A percentile compares a stretch with the other conserved stretches of the same genome.
phyloP scores from a whole-genome alignment of 2,797 vertebrate species.

The Aldrovandia affinis region DNA sequence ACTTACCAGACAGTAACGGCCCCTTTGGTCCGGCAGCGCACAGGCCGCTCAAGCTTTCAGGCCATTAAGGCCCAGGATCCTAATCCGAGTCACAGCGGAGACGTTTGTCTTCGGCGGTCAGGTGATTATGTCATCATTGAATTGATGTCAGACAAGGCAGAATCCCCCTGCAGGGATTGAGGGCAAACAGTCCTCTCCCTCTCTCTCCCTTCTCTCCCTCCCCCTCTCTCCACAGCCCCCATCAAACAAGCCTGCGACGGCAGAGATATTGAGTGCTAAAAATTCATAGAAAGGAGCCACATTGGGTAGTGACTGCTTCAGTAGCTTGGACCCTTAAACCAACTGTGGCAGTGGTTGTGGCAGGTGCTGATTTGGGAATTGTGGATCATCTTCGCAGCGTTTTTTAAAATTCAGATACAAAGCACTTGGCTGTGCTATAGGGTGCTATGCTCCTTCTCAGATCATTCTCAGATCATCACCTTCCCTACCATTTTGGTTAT shows the following conservation, averaged over 20 bases:
- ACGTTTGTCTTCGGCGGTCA: slow-evolving; percentile 36
- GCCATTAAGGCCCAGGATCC: neutral
- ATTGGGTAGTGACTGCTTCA: neutral
- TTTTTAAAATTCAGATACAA: no score
- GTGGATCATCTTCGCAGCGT: no score
- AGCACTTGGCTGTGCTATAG: no score
- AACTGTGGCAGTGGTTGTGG: no score
- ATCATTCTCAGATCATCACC: no score
- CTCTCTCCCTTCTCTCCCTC: neutral
- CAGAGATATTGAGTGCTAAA: neutral
- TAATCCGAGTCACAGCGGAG: slow-evolving; percentile 27
- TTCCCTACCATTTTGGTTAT: no score
- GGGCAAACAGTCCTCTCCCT: neutral
- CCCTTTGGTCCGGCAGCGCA: slow-evolving; percentile 24
- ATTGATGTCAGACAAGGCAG: slow-evolving; percentile 20
- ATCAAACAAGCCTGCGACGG: neutral
- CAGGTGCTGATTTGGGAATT: no score
- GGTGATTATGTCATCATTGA: slow-evolving; percentile 31
- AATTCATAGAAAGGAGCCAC: neutral
- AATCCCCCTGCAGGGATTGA: slow-evolving; percentile 20
- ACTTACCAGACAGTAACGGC: slow-evolving; percentile 17
- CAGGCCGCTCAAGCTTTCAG: neutral
- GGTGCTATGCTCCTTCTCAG: no score
- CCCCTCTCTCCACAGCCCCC: neutral
- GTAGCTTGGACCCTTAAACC: no score